phyloP scores from a whole-genome alignment of 2,113 vertebrate genomes.

The Strigops habroptila region DNA sequence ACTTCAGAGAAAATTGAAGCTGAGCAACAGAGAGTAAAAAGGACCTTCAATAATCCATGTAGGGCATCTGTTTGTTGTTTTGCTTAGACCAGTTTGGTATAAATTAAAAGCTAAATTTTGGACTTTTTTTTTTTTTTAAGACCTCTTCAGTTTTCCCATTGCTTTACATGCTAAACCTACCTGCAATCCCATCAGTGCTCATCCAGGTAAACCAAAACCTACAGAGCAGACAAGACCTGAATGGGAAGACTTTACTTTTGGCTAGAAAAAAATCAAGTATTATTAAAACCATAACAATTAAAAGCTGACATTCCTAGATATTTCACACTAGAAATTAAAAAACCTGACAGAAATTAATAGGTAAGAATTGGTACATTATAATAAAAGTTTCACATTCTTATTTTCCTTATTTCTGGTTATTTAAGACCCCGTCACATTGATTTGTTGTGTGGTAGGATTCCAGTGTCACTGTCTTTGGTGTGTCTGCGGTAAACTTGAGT shows the following conservation, averaged over 20 bases:
- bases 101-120: neutral
- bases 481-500: neutral
- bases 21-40: conserved; percentile 3
- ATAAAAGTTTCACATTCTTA: neutral
- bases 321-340: neutral
- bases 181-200: neutral
- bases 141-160: neutral
- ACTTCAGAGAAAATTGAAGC: conserved; percentile 33
- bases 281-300: neutral
- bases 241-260: neutral
- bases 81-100: neutral
- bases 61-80: neutral
- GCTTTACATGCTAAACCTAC: neutral
- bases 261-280: neutral
- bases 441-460: neutral
- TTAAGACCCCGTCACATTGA: neutral
- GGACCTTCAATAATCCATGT: neutral
- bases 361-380: neutral
- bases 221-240: neutral
- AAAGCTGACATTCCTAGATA: neutral
- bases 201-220: neutral
- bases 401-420: neutral
- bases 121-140: neutral
- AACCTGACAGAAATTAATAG: neutral
- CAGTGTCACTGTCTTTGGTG: neutral